A percentile compares a stretch with the other conserved stretches of the same genome.
Evolutionary conservation across 2,888 invertebrate genomes (phyloP).

Genomic region (Tinea pellionella): DNA sequence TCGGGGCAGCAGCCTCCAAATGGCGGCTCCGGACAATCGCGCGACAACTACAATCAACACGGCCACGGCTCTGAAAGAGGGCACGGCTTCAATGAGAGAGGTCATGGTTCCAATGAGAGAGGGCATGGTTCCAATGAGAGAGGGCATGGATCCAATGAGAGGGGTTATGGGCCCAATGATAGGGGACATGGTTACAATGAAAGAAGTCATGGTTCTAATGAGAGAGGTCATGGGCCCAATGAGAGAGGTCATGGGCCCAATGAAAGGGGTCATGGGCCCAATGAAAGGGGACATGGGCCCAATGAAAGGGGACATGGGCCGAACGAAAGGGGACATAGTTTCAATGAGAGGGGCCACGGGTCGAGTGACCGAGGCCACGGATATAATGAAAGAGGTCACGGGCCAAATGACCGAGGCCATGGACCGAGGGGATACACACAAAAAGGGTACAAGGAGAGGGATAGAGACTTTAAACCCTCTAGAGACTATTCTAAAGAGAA

Average conservation of each 20-base stretch:
- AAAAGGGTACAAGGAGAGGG: background rate
- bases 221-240: background rate
- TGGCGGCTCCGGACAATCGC: background rate
- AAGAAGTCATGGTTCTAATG: background rate
- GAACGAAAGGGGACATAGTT: background rate
- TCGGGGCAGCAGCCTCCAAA: background rate
- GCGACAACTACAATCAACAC: background rate
- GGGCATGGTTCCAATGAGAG: background rate
- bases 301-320: background rate
- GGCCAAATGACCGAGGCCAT: background rate
- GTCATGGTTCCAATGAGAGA: background rate
- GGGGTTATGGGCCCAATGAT: background rate
- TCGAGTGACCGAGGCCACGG: no score
- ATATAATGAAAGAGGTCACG: no score
- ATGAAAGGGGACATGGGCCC: background rate
- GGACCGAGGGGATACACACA: background rate
- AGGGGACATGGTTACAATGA: background rate
- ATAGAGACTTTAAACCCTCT: background rate
- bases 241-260: background rate
- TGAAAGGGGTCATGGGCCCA: background rate
- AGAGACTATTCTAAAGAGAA: conserved; percentile 38
- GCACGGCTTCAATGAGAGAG: background rate
- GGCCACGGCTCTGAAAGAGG: background rate
- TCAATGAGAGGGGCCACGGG: background rate
- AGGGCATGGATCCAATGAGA: no score